Conservation (phyloP, 2,888 invertebrate species). For the Pristionchus exspectatus region DNA sequence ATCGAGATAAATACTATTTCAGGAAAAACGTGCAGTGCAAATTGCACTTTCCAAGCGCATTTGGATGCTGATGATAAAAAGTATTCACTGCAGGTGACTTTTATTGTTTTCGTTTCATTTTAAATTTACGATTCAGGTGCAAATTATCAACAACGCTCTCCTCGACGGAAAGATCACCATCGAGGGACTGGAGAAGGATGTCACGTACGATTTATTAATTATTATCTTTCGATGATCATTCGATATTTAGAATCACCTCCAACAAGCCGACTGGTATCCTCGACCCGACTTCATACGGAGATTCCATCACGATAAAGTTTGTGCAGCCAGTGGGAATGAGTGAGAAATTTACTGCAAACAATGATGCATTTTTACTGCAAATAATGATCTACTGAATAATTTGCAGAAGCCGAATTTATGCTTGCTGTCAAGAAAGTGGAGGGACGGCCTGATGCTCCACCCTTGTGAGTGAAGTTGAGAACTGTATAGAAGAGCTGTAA, state of each 20-base stretch:
- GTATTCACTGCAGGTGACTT: neutral
- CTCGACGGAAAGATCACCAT: constrained; percentile 20
- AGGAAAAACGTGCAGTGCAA: neutral
- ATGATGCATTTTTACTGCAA: too few species aligned
- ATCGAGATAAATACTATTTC: neutral
- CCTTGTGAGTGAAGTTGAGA: neutral
- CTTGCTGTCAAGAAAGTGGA: neutral
- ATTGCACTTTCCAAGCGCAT: constrained; percentile 13
- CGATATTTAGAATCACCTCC: neutral
- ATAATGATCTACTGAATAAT: neutral
- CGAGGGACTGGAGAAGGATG: constrained; percentile 21
- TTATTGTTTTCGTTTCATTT: neutral
- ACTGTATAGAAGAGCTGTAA: too few species aligned
- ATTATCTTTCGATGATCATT: neutral
- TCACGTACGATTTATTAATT: neutral
- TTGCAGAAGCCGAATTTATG: constrained; percentile 34
- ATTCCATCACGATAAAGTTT: neutral
- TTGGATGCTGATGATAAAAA: neutral
- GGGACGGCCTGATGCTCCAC: neutral
- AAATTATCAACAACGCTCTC: constrained; percentile 16
- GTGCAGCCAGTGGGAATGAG: constrained; percentile 11
- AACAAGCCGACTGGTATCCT: neutral
- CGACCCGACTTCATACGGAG: neutral
- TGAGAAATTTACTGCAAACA: neutral
- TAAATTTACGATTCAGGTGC: neutral